Evolutionary conservation across 2,888 invertebrate genomes (phyloP), one percentile per base, ranked within the genome.

Genomic region (Germaria angustata): DNA sequence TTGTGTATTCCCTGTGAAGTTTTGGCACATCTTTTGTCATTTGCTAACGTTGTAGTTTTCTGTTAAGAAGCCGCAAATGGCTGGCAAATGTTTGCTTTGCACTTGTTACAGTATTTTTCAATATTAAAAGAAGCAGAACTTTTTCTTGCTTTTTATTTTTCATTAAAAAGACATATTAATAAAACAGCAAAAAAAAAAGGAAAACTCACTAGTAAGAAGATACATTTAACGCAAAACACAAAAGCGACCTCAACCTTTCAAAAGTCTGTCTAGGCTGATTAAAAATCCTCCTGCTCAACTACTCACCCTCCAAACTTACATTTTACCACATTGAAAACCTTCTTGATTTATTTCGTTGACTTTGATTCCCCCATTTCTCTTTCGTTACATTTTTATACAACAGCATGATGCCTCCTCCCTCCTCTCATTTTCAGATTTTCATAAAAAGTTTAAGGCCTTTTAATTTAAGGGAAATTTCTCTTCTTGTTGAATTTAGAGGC

Each of bases 51-150:
- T 5, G 34, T 55, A n/a, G 17, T 32, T 51, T 39, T 61, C 39
- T 32, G 22, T 53, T 15, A 65, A 61, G 41, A 22, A 3, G 2
- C 11, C 24, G 36, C 49, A 32, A 68, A 59, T 49, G 46, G 6
- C 66, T 32, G 49, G 32, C 59, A 57, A 59, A 59, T 68, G 66
- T 76, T 76, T 66, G 51, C 76, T 41, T 76, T 36, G 49, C 41
- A 17, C 53, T 76, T 61, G 51, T 73, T 28, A 15, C 32, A 32
- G 34, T 9, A 46, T 20, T 11, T 44, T 46, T 15, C 8, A 46
- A 15, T n/a, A 57, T 17, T 6, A 1, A 53, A 44, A 41, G 36
- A 36, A 34, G 6, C 20, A 22, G 22, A 28, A 28, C 28, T 28
- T 36, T 51, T 24, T n/a, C 3, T 32, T 15, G 36, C n/a, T 34